These are phyloP conservation scores for Urechis unicinctus DNA, from an alignment of 2,888 invertebrate species.

Conservation along the genomic window DNA sequence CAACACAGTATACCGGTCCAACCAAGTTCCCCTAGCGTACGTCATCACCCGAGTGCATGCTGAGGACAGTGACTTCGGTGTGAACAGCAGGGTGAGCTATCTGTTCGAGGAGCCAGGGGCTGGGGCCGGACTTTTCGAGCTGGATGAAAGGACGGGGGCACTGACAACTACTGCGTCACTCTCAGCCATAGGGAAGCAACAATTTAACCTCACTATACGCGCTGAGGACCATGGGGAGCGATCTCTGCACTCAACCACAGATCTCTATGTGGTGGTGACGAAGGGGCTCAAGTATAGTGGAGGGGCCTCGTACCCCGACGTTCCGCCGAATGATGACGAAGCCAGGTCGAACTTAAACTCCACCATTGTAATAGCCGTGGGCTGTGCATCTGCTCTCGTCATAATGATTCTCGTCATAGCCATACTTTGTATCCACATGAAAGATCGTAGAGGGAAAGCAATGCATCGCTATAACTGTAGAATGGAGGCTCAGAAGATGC, in stretches of 20 bases:
- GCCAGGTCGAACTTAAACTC: background rate
- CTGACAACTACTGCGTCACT: constrained; percentile 6
- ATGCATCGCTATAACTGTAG: constrained; percentile 10
- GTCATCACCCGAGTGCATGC: constrained; percentile 2
- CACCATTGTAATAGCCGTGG: constrained; percentile 8
- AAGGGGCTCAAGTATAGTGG: background rate
- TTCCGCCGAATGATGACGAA: background rate
- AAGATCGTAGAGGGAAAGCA: background rate
- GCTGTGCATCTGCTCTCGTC: constrained; percentile 5
- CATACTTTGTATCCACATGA: constrained; percentile 6
- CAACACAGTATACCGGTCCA: constrained; percentile 9
- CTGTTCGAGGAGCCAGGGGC: constrained; percentile 4
- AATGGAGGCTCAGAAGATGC: constrained; percentile 3
- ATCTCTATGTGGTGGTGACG: constrained; percentile 5
- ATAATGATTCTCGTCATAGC: constrained; percentile 8
- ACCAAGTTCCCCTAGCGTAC: constrained; percentile 3
- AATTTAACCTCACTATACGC: constrained; percentile 3
- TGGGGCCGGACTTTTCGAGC: constrained; percentile 8
- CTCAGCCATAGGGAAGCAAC: background rate
- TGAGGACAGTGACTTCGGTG: constrained; percentile 5
- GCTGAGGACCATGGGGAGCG: constrained; percentile 10
- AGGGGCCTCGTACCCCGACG: no score
- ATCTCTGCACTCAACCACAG: background rate
- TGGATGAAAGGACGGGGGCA: constrained; percentile 12
- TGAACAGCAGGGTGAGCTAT: constrained; percentile 3